Base-by-base conservation (phyloP, 2,797 vertebrate genomes). In the Erethizon dorsatum region DNA sequence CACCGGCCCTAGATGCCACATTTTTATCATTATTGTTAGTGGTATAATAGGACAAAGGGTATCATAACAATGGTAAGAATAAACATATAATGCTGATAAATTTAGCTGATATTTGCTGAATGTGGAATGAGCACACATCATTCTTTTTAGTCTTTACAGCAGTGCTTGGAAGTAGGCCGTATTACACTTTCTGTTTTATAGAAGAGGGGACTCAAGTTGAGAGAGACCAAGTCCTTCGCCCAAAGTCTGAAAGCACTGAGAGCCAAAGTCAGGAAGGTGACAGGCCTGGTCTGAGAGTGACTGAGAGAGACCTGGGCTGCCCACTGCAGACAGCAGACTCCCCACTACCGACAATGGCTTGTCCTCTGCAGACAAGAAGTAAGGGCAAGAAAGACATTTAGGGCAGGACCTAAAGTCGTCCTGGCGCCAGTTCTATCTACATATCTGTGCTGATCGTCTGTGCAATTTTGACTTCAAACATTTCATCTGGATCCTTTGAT, bases 141-240 rank as follows among this genome's bases (percentile, higher is more conserved):
- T 88, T 28, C 45, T 26, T 15, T 24, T 88, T 83, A 57, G 73
- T 95, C 28, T 54, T 83, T 10, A 85, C 6, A 69, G 67, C 13
- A 84, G 8, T 52, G 0, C 10, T 95, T 71, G 90, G 78, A 91
- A 83, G 61, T 28, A 73, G 41, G 56, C 5, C 45, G 56, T 56
- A n/a, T 20, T 79, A 52, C 71, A 69, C 79, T 83, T 96, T 90
- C 41, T 67, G 45, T 91, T 90, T 91, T 83, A 17, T 4, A 75
- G 88, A 91, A 91, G 63, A 88, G 79, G 41, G 54, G 28, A 61
- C 28, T 79, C 24, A 92, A 63, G 17, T 69, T 83, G 56, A 88
- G 73, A 61, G 61, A 37, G n/a, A 24, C 31, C 33, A 83, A 33
- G 59, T 73, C n/a, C 28, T 83, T 79, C 65, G 22, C 57, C 37